Evolutionary conservation across 64 coral and sea anemone species (phyloP), one percentile per base, ranked within the genome.

Genomic region (Hydrozoanthus tunicans): DNA sequence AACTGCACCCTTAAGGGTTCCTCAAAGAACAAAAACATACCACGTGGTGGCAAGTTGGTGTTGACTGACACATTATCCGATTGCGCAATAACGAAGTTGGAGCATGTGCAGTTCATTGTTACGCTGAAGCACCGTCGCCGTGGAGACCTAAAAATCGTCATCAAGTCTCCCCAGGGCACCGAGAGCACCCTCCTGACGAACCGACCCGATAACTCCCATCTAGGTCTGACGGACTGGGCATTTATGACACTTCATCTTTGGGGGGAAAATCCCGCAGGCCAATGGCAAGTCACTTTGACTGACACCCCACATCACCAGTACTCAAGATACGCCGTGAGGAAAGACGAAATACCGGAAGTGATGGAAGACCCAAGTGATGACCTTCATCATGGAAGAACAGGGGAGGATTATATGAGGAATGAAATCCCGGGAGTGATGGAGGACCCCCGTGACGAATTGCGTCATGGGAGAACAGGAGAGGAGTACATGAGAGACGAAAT

Each of bases 161-260:
- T 94, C 73, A 73, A 70, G 56, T 93, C 95, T 3, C 95, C 95
- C 52, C 77, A 82, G 17, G 86, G 91, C 15, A 96, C 92, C 10
- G 63, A 68, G 62, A 94, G 90, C 57, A 79, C 61, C n/a, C 70
- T 96, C 9, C 77, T 96, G 1, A 59, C 95, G 11, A 91, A 56
- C 4, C 70, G 95, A 1, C 68, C 56, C 3, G 95, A 96, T 58
- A 59, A 92, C 17, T 91, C 92, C 0, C 77, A 54, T 6, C 43
- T 80, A 32, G 92, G 95, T 10, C 81, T 96, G 1, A 88, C 77
- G 8, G 62, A 93, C 20, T 96, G 95, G 95, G 89, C 95, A 6
- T 96, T 96, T 77, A 94, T 79, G 65, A 64, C 89, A 10, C 92
- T 94, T 55, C 89, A 96, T 26, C 53, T 96, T 6, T 96, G 95